Evolutionary conservation across 1,140 invertebrate genomes (phyloP).

Genomic region (Nebria ingens): DNA sequence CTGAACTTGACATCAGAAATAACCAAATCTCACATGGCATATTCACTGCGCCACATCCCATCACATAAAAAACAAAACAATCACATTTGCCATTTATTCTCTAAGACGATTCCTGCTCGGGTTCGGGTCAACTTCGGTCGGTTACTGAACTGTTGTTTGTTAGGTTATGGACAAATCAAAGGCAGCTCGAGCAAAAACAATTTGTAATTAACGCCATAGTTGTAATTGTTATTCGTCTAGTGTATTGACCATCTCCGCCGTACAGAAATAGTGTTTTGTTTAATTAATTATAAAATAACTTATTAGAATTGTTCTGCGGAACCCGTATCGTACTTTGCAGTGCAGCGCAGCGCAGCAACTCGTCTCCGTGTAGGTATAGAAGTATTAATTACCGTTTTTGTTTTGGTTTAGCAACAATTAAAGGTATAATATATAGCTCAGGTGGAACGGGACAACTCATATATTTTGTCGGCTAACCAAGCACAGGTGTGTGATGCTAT

Average conservation of each 20-base stretch:
- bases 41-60: too few species aligned
- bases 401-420: background rate
- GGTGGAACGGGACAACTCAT: background rate
- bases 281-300: slow-evolving; percentile 1
- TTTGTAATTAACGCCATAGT: background rate
- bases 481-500: background rate
- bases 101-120: too few species aligned
- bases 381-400: background rate
- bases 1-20: too few species aligned
- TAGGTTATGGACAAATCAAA: background rate
- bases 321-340: too few species aligned
- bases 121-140: background rate
- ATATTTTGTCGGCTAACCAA: background rate
- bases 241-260: background rate
- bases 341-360: too few species aligned
- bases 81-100: too few species aligned
- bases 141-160: background rate
- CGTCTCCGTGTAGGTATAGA: too few species aligned
- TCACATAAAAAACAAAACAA: too few species aligned
- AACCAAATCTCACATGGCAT: too few species aligned
- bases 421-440: background rate
- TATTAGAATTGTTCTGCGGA: background rate
- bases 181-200: too few species aligned
- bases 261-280: background rate
- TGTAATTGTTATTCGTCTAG: background rate